Evolutionary conservation across 2,888 invertebrate genomes (phyloP), one percentile per base, ranked within the genome.

Genomic region (Acanthosepion esculentum): DNA sequence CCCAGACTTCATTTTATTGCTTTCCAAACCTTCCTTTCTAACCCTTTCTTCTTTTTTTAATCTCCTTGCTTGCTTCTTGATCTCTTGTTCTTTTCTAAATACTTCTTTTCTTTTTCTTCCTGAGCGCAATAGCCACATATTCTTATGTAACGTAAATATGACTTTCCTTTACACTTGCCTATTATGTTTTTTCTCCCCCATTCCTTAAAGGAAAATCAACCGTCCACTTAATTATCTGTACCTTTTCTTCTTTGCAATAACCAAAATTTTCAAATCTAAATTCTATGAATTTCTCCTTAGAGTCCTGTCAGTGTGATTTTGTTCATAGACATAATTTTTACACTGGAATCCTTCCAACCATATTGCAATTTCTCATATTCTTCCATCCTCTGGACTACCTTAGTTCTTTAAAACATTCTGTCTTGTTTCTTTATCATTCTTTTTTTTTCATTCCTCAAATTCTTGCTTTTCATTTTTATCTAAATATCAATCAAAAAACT

Each of bases 191-290:
- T 78, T 78, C 26, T 64, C 20, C 26, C 8, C 29, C 1, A n/a
- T n/a, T n/a, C 78, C 78, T 78, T 78, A 78, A 29, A 29, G 23
- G 15, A 78, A 78, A 78, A 78, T 78, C 78, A 78, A n/a, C 29
- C n/a, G 10, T n/a, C 5, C n/a, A 78, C 59, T 59, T 59, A 59
- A n/a, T 78, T 78, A n/a, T 78, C 15, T n/a, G 8, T 78, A n/a
- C 78, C 10, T 78, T n/a, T 78, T 78, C 78, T n/a, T n/a, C 78
- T 78, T 78, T 59, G 59, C 59, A 78, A 78, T 78, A 29, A n/a
- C 78, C 78, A 78, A 78, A 78, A n/a, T 78, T 59, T 78, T 78
- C 78, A 78, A 78, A 78, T 78, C 78, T 78, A 78, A 78, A 78
- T 78, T 78, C n/a, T 78, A 78, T 78, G 78, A 78, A n/a, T 78